phyloP scores from a whole-genome alignment of 2,888 invertebrate species.

The Metopia argyrocephala region DNA sequence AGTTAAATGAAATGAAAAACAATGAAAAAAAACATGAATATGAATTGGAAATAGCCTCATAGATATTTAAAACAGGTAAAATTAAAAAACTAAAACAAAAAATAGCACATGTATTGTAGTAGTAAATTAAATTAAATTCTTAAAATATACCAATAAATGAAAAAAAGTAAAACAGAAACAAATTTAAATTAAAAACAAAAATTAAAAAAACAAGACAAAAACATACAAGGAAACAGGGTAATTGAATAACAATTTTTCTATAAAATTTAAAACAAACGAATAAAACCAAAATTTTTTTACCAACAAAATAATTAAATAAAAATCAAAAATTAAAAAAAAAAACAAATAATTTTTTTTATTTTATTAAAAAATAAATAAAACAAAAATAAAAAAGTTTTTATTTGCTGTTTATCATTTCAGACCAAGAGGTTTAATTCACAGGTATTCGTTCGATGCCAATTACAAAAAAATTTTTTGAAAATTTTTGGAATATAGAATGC shows the following conservation, averaged over 20 bases:
- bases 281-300: conserved; percentile 32
- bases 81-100: conserved; percentile 17
- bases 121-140: not conserved
- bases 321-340: not conserved
- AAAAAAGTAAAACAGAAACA: not conserved
- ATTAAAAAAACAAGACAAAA: conserved; percentile 26
- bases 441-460: no score
- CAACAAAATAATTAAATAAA: conserved; percentile 3
- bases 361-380: no score
- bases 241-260: conserved; percentile 43
- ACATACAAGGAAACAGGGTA: conserved; percentile 61
- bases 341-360: no score
- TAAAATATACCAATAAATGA: not conserved
- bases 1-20: no score
- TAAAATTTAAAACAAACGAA: not conserved
- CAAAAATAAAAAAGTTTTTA: no score
- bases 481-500: no score
- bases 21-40: not conserved
- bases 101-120: not conserved
- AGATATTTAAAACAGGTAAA: conserved; percentile 32
- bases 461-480: no score
- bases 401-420: no score
- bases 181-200: conserved; percentile 7
- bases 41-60: not conserved
- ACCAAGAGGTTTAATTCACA: no score